phyloP scores from a whole-genome alignment of 2,113 vertebrate genomes.

The Nymphicus hollandicus region DNA sequence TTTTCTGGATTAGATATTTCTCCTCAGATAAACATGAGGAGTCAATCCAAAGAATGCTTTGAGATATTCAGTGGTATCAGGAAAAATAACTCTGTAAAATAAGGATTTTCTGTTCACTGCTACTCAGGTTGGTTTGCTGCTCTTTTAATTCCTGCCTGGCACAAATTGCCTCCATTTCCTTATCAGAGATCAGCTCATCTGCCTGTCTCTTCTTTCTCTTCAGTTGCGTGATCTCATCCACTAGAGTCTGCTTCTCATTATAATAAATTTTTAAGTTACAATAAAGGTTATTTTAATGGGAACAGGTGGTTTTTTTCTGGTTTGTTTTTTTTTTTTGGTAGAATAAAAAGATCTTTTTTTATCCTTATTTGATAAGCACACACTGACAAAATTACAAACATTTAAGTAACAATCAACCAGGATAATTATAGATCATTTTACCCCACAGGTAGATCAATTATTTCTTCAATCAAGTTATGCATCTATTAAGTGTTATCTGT shows the following conservation, averaged over 20 bases:
- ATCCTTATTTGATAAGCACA: not conserved
- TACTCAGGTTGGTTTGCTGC: not conserved
- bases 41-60: not conserved
- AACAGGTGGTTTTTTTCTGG: not conserved
- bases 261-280: not conserved
- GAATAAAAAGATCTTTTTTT: not conserved
- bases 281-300: not conserved
- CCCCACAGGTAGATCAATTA: not conserved
- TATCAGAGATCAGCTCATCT: not conserved
- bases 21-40: not conserved
- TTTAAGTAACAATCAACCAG: conserved; percentile 2
- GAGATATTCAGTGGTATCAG: not conserved
- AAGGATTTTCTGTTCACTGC: conserved; percentile 4
- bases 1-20: not conserved
- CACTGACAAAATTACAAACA: conserved; percentile 19
- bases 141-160: conserved; percentile 32
- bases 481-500: not conserved
- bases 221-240: conserved; percentile 19
- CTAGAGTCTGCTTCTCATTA: conserved; percentile 14
- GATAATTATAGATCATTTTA: conserved; percentile 32
- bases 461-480: conserved; percentile 42
- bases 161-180: not conserved
- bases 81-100: not conserved
- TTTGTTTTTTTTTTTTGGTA: not conserved
- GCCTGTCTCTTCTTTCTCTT: conserved; percentile 29